These are phyloP conservation scores for Macrosteles quadrilineatus DNA, from an alignment of 1,140 invertebrate species.

Conservation along the genomic window DNA sequence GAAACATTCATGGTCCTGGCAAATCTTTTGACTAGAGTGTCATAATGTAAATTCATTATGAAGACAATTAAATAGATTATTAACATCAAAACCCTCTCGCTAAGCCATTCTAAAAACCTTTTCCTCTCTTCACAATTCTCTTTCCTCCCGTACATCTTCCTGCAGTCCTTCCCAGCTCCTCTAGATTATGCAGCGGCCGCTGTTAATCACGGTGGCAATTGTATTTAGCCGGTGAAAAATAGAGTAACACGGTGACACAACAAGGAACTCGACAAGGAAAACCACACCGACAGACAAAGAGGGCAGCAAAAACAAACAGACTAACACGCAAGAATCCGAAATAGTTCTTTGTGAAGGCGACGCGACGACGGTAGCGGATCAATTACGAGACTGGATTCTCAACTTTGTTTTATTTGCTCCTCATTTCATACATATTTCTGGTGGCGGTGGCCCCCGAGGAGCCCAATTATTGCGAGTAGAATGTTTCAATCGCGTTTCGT, in stretches of 20 bases:
- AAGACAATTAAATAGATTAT: too few species aligned
- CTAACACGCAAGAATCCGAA: slow-evolving; percentile 9
- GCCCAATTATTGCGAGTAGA: slow-evolving; percentile 15
- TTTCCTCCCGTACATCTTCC: too few species aligned
- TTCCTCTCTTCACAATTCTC: too few species aligned
- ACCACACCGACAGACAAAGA: slow-evolving; percentile 9
- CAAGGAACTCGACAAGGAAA: neutral
- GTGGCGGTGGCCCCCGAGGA: neutral
- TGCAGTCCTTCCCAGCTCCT: too few species aligned
- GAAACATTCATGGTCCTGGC: too few species aligned
- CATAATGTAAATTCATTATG: too few species aligned
- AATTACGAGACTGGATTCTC: slow-evolving; percentile 9
- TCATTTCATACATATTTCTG: slow-evolving; percentile 24
- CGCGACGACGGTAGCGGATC: neutral
- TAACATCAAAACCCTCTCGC: too few species aligned
- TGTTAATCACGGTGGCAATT: neutral
- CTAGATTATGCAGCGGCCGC: neutral
- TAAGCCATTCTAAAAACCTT: too few species aligned
- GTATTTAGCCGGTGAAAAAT: slow-evolving; percentile 18
- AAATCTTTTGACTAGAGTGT: too few species aligned
- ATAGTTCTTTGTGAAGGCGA: slow-evolving; percentile 20
- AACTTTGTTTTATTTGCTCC: slow-evolving; percentile 8
- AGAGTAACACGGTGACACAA: slow-evolving; percentile 17
- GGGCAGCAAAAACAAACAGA: slow-evolving; percentile 14
- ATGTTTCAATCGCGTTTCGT: slow-evolving; percentile 1